phyloP scores from a whole-genome alignment of 2,797 vertebrate species.

The Chloroceryle amazona region DNA sequence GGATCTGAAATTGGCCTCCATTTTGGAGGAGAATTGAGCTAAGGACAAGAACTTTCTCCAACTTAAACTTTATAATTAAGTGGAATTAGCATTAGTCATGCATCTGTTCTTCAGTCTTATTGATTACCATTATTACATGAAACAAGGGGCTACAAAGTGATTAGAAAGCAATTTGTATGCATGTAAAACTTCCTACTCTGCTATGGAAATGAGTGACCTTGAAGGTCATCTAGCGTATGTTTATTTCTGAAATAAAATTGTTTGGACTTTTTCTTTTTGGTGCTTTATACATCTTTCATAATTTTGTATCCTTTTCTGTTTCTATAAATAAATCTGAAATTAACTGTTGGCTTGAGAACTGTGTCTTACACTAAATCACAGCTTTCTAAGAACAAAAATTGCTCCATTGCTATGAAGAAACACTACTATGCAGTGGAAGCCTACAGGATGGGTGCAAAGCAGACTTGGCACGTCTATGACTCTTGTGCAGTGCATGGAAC shows the following conservation, averaged over 20 bases:
- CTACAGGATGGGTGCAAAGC: background rate
- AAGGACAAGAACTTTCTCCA: background rate
- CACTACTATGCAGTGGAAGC: rapidly evolving
- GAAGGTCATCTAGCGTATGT: background rate
- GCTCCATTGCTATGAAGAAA: background rate
- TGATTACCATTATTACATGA: background rate
- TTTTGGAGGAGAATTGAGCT: background rate
- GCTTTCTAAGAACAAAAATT: background rate
- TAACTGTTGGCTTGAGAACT: background rate
- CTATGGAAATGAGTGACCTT: background rate
- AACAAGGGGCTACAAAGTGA: background rate
- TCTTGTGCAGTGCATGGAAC: background rate
- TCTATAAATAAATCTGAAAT: constrained; percentile 53
- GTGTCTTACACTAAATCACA: too few species aligned
- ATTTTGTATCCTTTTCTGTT: constrained; percentile 27
- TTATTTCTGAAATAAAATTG: background rate
- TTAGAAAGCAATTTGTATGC: background rate
- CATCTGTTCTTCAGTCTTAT: background rate
- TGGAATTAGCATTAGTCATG: background rate
- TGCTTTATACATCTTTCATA: background rate
- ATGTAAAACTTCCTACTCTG: background rate
- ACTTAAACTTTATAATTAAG: background rate
- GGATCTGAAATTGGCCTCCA: background rate
- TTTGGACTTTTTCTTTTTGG: background rate
- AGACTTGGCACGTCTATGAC: background rate